These are phyloP conservation scores for Leguminivora glycinivorella DNA, from an alignment of 1,140 invertebrate genomes.

Conservation along the genomic window DNA sequence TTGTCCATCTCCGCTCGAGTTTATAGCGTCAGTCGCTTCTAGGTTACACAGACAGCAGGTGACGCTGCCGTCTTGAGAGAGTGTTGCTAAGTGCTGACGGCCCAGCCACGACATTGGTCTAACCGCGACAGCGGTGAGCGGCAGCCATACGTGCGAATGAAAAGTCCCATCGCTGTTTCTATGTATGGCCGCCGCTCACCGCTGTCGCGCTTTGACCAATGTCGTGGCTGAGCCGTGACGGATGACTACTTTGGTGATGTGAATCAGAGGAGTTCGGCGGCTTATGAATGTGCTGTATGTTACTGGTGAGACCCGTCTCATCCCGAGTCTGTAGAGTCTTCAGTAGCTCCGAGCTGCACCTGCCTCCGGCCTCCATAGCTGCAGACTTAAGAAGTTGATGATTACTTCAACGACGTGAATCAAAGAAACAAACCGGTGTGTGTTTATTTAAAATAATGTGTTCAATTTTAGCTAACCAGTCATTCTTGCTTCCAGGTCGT, in stretches of 20 bases:
- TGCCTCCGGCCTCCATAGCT: conserved; percentile 63
- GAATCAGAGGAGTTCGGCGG: conserved; percentile 96
- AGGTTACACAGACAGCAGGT: conserved; percentile 85
- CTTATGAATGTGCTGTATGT: conserved; percentile 99
- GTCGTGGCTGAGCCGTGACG: too few species aligned
- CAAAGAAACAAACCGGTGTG: too few species aligned
- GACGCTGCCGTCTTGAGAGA: conserved; percentile 70
- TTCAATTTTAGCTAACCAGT: too few species aligned
- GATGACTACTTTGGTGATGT: conserved; percentile 99
- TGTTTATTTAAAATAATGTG: too few species aligned
- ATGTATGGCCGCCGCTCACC: too few species aligned
- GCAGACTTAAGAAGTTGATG: conserved; percentile 84
- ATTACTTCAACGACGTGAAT: conserved; percentile 98
- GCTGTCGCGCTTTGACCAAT: too few species aligned
- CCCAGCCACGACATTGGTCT: too few species aligned
- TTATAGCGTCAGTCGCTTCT: conserved; percentile 93
- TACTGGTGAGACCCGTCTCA: conserved; percentile 89
- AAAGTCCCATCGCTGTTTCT: too few species aligned
- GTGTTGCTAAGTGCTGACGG: too few species aligned
- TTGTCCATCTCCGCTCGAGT: too few species aligned
- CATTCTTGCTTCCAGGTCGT: conserved; percentile 82
- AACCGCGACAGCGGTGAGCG: too few species aligned
- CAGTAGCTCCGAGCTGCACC: conserved; percentile 93
- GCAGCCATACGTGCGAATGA: too few species aligned
- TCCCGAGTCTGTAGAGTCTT: conserved; percentile 94